Conservation (phyloP, 2,888 invertebrate species). For the Eupithecia exiguata region DNA sequence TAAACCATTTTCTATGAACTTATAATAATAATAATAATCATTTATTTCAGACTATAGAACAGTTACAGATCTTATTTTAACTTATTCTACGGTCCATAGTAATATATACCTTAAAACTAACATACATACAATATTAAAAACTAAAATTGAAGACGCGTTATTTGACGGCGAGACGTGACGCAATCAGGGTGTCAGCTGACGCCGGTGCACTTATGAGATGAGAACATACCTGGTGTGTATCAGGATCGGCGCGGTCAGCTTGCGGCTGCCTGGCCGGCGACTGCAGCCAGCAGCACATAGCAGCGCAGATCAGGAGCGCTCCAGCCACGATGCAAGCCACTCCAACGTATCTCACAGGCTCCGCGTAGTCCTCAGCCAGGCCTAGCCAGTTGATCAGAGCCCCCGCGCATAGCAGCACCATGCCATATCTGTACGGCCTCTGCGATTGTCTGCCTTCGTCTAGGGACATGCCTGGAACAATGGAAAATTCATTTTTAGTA, state of each 20-base stretch:
- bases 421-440: slow-evolving; percentile 89
- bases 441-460: slow-evolving; percentile 87
- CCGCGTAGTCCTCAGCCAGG: slow-evolving; percentile 88
- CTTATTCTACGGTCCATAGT: too few species aligned
- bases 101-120: too few species aligned
- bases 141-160: too few species aligned
- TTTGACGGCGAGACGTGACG: too few species aligned
- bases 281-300: slow-evolving; percentile 90
- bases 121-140: too few species aligned
- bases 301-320: slow-evolving; percentile 88
- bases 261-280: slow-evolving; percentile 78
- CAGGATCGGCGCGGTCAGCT: slow-evolving; percentile 72
- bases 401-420: slow-evolving; percentile 88
- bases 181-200: too few species aligned
- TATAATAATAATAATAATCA: too few species aligned
- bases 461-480: slow-evolving; percentile 85
- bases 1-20: too few species aligned
- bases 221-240: slow-evolving; percentile 80
- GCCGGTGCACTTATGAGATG: too few species aligned
- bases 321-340: slow-evolving; percentile 90
- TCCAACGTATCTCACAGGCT: slow-evolving; percentile 88
- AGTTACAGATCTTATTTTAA: too few species aligned
- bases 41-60: too few species aligned
- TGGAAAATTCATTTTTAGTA: not conserved
- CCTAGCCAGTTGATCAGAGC: slow-evolving; percentile 90